Evolutionary conservation across 2,888 invertebrate species (phyloP).

Genomic region (Diploptera punctata): DNA sequence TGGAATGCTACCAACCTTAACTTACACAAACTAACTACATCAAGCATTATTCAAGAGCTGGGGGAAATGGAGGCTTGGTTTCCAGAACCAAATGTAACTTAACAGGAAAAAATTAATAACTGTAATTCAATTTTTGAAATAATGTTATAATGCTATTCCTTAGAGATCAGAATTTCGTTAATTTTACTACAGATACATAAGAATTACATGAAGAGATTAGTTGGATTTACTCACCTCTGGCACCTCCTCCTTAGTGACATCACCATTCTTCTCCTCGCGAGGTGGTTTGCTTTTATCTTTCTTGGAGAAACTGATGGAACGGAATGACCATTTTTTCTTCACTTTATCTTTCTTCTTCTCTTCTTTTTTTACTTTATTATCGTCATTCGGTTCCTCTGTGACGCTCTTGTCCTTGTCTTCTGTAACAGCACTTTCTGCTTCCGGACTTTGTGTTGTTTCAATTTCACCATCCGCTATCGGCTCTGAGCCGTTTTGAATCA

Average conservation of each 20-base stretch:
- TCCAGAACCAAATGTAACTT: too few species aligned
- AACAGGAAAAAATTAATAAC: too few species aligned
- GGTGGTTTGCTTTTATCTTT: constrained; percentile 87
- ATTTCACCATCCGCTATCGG: constrained; percentile 69
- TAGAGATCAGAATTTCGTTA: too few species aligned
- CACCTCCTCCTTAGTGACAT: constrained; percentile 59
- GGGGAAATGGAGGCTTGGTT: too few species aligned
- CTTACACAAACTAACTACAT: too few species aligned
- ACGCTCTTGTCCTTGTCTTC: constrained; percentile 31
- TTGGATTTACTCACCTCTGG: constrained; percentile 69
- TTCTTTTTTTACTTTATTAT: constrained; percentile 49
- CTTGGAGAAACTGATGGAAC: constrained; percentile 85
- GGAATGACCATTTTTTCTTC: constrained; percentile 91
- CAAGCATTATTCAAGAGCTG: too few species aligned
- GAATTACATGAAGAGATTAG: too few species aligned
- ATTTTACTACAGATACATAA: too few species aligned
- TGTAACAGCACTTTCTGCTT: constrained; percentile 39
- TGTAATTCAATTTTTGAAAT: too few species aligned
- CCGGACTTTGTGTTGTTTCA: constrained; percentile 36
- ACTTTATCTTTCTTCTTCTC: constrained; percentile 59
- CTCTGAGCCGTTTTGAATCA: constrained; percentile 71
- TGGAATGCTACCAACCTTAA: too few species aligned
- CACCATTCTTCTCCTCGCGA: constrained; percentile 68
- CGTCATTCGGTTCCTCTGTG: constrained; percentile 37
- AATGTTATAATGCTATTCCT: too few species aligned